Conservation (phyloP, 2,113 vertebrate species). For the Furnarius figulus region DNA sequence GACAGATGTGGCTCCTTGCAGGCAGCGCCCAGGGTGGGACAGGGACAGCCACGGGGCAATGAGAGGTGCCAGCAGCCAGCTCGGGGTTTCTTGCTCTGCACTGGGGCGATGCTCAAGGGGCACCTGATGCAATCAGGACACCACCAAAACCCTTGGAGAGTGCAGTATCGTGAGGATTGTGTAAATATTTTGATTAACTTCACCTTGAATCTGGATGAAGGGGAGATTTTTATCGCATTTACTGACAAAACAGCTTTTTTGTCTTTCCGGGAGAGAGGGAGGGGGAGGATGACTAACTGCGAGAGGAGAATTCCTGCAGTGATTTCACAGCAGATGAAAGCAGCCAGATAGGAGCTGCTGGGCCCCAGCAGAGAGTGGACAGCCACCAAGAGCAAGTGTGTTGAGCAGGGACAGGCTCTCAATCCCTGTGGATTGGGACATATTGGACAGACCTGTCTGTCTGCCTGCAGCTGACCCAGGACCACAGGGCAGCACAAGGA, state of each 20-base stretch:
- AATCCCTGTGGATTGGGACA: background rate
- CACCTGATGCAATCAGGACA: background rate
- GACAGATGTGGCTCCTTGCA: background rate
- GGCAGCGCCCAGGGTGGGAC: background rate
- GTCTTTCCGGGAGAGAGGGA: background rate
- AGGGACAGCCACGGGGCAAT: background rate
- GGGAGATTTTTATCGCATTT: slow-evolving; percentile 59
- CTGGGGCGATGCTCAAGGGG: background rate
- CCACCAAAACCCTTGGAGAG: background rate
- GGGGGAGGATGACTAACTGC: slow-evolving; percentile 22
- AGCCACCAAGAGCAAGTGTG: background rate
- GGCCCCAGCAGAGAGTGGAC: background rate
- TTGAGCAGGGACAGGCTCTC: background rate
- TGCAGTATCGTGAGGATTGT: background rate
- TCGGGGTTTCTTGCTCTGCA: background rate
- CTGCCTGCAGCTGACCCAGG: background rate
- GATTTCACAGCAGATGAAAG: slow-evolving; percentile 55
- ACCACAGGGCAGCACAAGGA: background rate
- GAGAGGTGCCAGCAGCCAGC: background rate
- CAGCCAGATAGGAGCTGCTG: background rate
- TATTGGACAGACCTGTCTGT: background rate
- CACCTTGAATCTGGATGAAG: slow-evolving; percentile 31
- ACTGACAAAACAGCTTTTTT: slow-evolving; percentile 31
- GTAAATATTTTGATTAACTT: slow-evolving; percentile 39
- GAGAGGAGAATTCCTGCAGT: slow-evolving; percentile 31